These are phyloP conservation scores for Chondrosia reniformis DNA, from an alignment of 37 sponge, comb jelly and placozoan genomes.

Conservation along the genomic window DNA sequence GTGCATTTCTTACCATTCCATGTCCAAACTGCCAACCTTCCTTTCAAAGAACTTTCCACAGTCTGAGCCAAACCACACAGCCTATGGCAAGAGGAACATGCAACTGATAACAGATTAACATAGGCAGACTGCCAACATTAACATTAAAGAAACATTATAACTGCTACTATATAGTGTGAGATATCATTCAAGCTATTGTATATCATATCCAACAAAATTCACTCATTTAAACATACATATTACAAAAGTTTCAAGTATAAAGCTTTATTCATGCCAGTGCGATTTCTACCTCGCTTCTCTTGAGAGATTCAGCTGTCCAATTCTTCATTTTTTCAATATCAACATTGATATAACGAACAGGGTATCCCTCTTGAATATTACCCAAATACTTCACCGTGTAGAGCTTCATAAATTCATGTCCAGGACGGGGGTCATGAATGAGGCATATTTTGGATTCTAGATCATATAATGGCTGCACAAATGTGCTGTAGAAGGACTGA, in stretches of 20 bases:
- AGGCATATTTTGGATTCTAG: conserved; percentile 45
- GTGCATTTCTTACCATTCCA: conserved; percentile 38
- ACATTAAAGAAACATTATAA: too few species aligned
- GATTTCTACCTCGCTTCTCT: conserved; percentile 9
- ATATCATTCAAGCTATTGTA: too few species aligned
- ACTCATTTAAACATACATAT: too few species aligned
- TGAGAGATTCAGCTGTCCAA: background rate
- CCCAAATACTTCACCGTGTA: conserved; percentile 56
- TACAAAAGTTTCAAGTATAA: too few species aligned
- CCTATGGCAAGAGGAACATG: conserved; percentile 21
- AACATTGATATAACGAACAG: conserved; percentile 34
- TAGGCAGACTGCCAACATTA: too few species aligned
- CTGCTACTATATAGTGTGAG: too few species aligned
- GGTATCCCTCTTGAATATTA: conserved; percentile 26
- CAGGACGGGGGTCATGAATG: conserved; percentile 42
- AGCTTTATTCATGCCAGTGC: too few species aligned
- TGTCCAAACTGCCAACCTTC: conserved; percentile 15
- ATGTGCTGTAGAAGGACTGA: conserved; percentile 11
- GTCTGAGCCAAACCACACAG: conserved; percentile 61
- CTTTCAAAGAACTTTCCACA: conserved; percentile 33
- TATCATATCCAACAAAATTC: too few species aligned
- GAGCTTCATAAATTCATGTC: conserved; percentile 20
- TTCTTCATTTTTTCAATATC: conserved; percentile 33
- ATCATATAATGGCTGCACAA: conserved; percentile 26
- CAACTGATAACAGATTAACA: too few species aligned